phyloP scores from a whole-genome alignment of 2,888 invertebrate genomes.

The Hedya salicella region DNA sequence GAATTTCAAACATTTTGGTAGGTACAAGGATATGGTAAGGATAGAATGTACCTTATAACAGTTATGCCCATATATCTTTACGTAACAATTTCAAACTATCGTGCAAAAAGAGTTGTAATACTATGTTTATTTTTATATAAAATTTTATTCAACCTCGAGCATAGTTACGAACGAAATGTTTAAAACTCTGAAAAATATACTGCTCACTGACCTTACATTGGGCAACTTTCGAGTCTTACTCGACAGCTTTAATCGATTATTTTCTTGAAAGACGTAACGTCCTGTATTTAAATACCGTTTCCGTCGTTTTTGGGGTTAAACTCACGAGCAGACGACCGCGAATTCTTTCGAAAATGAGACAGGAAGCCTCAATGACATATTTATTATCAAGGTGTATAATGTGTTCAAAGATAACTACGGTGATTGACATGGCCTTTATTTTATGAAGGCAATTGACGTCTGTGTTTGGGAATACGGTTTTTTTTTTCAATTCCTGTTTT shows the following conservation, averaged over 20 bases:
- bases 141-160: too few species aligned
- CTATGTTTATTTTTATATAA: too few species aligned
- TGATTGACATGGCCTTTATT: constrained; percentile 7
- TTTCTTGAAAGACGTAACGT: background rate
- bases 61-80: too few species aligned
- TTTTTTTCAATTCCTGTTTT: too few species aligned
- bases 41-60: too few species aligned
- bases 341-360: background rate
- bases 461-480: too few species aligned
- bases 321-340: background rate
- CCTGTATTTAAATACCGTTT: background rate
- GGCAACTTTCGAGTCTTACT: background rate
- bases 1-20: too few species aligned
- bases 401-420: background rate
- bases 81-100: too few species aligned
- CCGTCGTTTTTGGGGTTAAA: background rate
- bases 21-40: too few species aligned
- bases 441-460: background rate
- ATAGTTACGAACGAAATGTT: too few species aligned
- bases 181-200: too few species aligned
- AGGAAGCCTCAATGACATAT: background rate
- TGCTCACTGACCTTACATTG: background rate
- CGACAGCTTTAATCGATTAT: background rate
- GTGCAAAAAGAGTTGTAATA: too few species aligned
- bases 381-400: background rate